phyloP scores from a whole-genome alignment of 2,113 vertebrate species.

The Notarius lentiginosus region DNA sequence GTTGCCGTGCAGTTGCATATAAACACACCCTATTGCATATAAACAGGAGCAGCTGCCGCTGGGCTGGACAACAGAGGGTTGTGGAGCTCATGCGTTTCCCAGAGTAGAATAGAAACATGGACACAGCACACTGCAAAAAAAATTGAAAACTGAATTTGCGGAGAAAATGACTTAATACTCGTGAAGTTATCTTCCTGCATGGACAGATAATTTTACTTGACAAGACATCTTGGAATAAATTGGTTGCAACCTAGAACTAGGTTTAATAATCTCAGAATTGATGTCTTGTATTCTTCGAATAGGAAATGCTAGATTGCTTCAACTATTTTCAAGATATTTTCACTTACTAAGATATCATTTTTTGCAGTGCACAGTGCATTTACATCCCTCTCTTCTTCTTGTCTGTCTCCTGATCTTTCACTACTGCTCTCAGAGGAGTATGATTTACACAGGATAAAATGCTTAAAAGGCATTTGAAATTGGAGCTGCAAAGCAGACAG shows the following conservation, averaged over 20 bases:
- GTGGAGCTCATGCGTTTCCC: background rate
- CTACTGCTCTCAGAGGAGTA: background rate
- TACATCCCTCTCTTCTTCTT: background rate
- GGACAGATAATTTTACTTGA: no score
- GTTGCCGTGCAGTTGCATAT: constrained; percentile 33
- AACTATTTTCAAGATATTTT: no score
- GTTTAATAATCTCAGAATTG: no score
- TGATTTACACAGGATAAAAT: background rate
- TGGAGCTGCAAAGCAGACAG: background rate
- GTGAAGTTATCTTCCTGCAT: no score
- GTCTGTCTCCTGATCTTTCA: background rate
- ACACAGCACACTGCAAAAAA: background rate
- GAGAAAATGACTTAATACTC: no score
- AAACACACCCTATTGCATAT: constrained; percentile 32
- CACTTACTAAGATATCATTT: no score
- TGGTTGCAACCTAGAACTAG: no score
- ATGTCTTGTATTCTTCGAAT: no score
- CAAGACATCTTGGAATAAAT: no score
- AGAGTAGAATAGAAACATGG: background rate
- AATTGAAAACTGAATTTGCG: no score
- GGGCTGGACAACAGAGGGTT: constrained; percentile 4
- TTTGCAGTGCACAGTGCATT: background rate
- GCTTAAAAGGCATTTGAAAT: background rate
- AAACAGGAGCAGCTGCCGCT: constrained; percentile 42
- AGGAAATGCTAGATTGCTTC: no score